Base-by-base conservation (phyloP, 2,888 invertebrate species). In the Marronus borbonicus region DNA sequence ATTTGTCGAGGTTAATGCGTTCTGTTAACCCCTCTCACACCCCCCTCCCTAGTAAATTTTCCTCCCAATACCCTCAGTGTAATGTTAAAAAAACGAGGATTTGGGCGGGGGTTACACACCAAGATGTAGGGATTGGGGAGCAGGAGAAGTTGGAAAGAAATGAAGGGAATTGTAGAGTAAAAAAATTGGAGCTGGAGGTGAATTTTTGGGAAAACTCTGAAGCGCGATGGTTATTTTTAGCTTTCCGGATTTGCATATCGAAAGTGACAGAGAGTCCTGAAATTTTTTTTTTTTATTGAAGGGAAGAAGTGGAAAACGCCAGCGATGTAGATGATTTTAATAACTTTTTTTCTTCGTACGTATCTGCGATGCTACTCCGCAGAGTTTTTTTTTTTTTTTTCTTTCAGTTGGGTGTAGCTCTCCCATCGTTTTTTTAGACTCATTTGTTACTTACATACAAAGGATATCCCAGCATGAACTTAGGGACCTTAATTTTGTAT, bases 1-100 rank as follows among this genome's bases (percentile, higher is more conserved):
- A 68, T 68, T 68, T 68, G 68, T 68, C 68, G 68, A 24, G 36
- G 49, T 20, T 68, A 68, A 68, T 68, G 49, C 68, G 49, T 49
- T 24, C 68, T 12, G 44, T 44, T 44, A 44, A 12, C 44, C 60
- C 55, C 55, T 14, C 5, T 28, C 28, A 7, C 24, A 60, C 28
- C 28, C 28, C 8, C 28, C 12, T 28, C 28, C 8, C 28, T 7
- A 3, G 17, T 14, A 55, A 7, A 14, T 3, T 20, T 14, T 7
- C n/a, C 17, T 55, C 17, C n/a, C 55, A 55, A 44, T 12, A 44
- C 31, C 31, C 5, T 5, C 31, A 36, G 5, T 36, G 44, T 12
- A 44, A 12, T 12, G 44, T 44, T 44, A 12, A 44, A 44, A 44
- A 44, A 44, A 39, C 44, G 44, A 44, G 8, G 44, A 44, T 36